Evolutionary conservation across 2,113 vertebrate species (phyloP).

Genomic region (Forbesichthys papilliferus): DNA sequence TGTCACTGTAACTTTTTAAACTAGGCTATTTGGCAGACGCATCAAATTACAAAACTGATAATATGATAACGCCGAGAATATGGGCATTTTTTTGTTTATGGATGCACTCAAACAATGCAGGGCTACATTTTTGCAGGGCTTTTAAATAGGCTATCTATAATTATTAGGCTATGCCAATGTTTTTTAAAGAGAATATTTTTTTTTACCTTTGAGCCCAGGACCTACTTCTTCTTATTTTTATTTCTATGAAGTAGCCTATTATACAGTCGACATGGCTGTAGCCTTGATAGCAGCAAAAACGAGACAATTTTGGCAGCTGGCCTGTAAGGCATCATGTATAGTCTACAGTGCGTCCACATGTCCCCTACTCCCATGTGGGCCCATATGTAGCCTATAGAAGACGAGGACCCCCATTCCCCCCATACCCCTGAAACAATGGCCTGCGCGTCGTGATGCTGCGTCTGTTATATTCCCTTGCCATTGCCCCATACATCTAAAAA

Average conservation of each 20-base stretch:
- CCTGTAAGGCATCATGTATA: constrained; percentile 5
- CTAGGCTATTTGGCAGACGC: no score
- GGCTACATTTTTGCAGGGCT: no score
- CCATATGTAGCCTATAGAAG: constrained; percentile 35
- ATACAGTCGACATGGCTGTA: background rate
- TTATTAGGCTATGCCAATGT: no score
- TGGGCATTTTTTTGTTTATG: no score
- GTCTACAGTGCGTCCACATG: constrained; percentile 41
- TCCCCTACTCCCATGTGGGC: constrained; percentile 49
- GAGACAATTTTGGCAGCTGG: constrained; percentile 13
- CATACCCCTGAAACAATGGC: constrained; percentile 48
- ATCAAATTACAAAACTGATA: no score
- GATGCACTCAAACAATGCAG: no score
- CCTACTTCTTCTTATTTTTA: no score
- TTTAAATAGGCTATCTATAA: no score
- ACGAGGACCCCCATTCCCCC: constrained; percentile 7
- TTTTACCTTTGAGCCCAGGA: no score
- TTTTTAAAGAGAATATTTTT: no score
- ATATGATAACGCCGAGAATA: no score
- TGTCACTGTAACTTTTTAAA: background rate
- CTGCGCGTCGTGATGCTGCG: constrained; percentile 65
- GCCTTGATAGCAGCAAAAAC: constrained; percentile 52
- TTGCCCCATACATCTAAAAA: constrained; percentile 37
- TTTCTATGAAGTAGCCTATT: no score
- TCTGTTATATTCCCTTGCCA: constrained; percentile 62